A percentile compares a stretch with the other conserved stretches of the same genome.
phyloP scores from a whole-genome alignment of 35 echinoderm and acorn worm genomes.

The Holothuria glaberrima region DNA sequence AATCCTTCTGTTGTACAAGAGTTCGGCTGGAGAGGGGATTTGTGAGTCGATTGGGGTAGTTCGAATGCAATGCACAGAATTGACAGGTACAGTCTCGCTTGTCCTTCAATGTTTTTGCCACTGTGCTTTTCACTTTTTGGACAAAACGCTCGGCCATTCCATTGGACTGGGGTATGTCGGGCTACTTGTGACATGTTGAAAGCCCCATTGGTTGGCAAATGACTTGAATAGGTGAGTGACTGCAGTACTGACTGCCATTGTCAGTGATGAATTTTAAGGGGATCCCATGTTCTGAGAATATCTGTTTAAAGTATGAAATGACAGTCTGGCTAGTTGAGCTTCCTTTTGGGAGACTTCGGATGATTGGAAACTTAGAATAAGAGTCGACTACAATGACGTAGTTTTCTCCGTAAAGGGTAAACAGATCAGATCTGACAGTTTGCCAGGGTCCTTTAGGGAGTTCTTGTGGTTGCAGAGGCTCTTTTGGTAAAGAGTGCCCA shows the following conservation, averaged over 20 bases:
- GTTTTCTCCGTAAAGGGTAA: slow-evolving; percentile 41
- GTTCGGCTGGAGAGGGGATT: slow-evolving; percentile 71
- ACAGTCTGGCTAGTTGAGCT: slow-evolving; percentile 41
- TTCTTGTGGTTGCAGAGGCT: slow-evolving; percentile 37
- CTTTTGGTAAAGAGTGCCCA: neutral
- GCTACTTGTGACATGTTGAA: slow-evolving; percentile 47
- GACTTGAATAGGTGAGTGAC: slow-evolving; percentile 3
- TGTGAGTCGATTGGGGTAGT: slow-evolving; percentile 65
- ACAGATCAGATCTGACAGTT: slow-evolving; percentile 58
- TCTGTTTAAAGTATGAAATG: slow-evolving; percentile 19
- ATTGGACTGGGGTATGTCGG: slow-evolving; percentile 27
- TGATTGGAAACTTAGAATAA: slow-evolving; percentile 59
- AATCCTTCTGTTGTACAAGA: slow-evolving; percentile 44
- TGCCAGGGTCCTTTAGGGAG: slow-evolving; percentile 62
- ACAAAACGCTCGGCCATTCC: slow-evolving; percentile 40
- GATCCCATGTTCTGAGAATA: slow-evolving; percentile 65
- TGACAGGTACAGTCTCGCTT: slow-evolving; percentile 25
- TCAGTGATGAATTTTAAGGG: slow-evolving; percentile 36
- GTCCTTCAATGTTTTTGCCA: slow-evolving; percentile 49
- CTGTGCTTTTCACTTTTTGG: slow-evolving; percentile 56
- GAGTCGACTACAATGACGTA: slow-evolving; percentile 51
- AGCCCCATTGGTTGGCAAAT: slow-evolving; percentile 50
- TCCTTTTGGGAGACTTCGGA: slow-evolving; percentile 38
- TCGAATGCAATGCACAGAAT: slow-evolving; percentile 50
- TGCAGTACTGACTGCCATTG: slow-evolving; percentile 32